These are phyloP conservation scores for Patella pellucida DNA, from an alignment of 2,888 invertebrate genomes.

Conservation along the genomic window DNA sequence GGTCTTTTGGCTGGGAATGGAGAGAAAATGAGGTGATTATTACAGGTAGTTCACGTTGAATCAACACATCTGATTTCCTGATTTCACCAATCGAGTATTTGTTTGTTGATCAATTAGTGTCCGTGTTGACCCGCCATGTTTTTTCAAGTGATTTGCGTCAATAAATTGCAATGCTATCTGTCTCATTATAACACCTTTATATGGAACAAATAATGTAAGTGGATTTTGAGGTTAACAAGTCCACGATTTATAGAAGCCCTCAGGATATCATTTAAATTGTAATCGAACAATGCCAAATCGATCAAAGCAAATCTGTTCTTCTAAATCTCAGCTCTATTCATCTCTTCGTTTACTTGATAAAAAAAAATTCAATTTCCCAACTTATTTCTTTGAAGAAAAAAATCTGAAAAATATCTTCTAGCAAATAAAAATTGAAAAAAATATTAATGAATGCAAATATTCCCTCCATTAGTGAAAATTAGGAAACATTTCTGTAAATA, in stretches of 20 bases:
- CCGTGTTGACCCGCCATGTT: slow-evolving; percentile 4
- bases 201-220: slow-evolving; percentile 11
- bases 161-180: slow-evolving; percentile 6
- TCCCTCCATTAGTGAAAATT: slow-evolving; percentile 6
- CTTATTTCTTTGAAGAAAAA: not conserved
- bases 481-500: slow-evolving; percentile 10
- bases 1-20: not conserved
- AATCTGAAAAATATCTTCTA: slow-evolving; percentile 6
- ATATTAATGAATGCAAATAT: not conserved
- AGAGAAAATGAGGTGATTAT: slow-evolving; percentile 2
- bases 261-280: slow-evolving; percentile 11
- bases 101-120: slow-evolving; percentile 12
- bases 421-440: not conserved
- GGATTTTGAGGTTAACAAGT: slow-evolving; percentile 12
- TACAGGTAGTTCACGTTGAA: slow-evolving; percentile 6
- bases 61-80: slow-evolving; percentile 9
- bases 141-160: slow-evolving; percentile 3
- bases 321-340: not conserved
- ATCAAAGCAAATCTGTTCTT: slow-evolving; percentile 1
- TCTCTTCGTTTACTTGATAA: not conserved
- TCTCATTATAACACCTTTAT: slow-evolving; percentile 12
- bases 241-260: slow-evolving; percentile 5
- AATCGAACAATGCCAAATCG: not conserved
- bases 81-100: slow-evolving; percentile 1
- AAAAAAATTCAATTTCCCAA: slow-evolving; percentile 6